Conservation (phyloP, 2,888 invertebrate genomes). For the Anaspis maculata region DNA sequence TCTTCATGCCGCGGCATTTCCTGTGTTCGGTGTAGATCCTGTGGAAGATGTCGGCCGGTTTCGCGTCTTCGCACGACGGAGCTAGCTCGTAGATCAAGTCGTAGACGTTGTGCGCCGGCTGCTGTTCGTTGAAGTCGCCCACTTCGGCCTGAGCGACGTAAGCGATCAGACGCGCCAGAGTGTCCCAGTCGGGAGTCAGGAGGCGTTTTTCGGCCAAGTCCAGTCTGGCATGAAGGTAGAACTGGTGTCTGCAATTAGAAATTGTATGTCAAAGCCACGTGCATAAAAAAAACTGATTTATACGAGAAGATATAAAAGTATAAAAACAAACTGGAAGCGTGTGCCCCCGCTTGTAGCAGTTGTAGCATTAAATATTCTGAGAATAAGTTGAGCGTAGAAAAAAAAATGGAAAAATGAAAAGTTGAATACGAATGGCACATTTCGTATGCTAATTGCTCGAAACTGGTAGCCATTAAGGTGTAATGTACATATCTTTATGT, state of each 20-base stretch:
- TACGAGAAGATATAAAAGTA: background rate
- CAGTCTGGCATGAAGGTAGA: slow-evolving; percentile 74
- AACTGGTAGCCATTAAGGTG: too few species aligned
- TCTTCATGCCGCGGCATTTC: slow-evolving; percentile 50
- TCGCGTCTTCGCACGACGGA: slow-evolving; percentile 48
- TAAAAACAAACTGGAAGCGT: too few species aligned
- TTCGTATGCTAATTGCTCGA: too few species aligned
- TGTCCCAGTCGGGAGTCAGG: slow-evolving; percentile 59
- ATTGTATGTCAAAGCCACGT: slow-evolving; percentile 4
- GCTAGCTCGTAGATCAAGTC: slow-evolving; percentile 56
- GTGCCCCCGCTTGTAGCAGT: too few species aligned
- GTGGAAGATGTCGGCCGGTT: slow-evolving; percentile 55
- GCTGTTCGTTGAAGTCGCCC: slow-evolving; percentile 59
- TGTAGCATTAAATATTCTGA: too few species aligned
- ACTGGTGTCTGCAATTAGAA: slow-evolving; percentile 56
- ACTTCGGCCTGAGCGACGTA: slow-evolving; percentile 69
- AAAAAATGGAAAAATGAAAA: too few species aligned
- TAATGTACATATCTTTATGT: too few species aligned
- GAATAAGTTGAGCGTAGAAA: too few species aligned
- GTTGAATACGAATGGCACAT: too few species aligned
- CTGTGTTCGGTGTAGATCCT: slow-evolving; percentile 57
- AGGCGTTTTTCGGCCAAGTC: slow-evolving; percentile 69
- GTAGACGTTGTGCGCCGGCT: slow-evolving; percentile 53
- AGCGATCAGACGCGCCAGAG: slow-evolving; percentile 64
- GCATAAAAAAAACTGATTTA: slow-evolving; percentile 1